Percentiles rank a stretch among this genome's conserved stretches.
phyloP scores from a whole-genome alignment of 2,888 invertebrate species.

The Eupithecia subumbrata region DNA sequence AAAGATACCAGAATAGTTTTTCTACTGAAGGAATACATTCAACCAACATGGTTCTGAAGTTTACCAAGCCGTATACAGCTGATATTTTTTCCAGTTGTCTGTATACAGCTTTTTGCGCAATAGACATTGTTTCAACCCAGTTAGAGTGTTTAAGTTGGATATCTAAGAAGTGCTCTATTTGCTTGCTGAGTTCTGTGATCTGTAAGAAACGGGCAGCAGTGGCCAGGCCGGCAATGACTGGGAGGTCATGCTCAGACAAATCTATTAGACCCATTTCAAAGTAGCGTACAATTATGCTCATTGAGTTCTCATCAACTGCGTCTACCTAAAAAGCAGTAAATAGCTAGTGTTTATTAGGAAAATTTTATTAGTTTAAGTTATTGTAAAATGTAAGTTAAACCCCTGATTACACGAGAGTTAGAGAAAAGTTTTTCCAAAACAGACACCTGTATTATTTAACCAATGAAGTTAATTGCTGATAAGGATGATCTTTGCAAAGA shows the following conservation, averaged over 20 bases:
- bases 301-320: slow-evolving; percentile 64
- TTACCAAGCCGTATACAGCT: slow-evolving; percentile 63
- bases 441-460: too few relatives aligned
- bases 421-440: too few relatives aligned
- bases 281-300: slow-evolving; percentile 67
- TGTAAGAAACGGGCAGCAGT: slow-evolving; percentile 72
- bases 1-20: slow-evolving; percentile 73
- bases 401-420: too few relatives aligned
- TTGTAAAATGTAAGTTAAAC: too few relatives aligned
- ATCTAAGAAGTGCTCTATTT: slow-evolving; percentile 68
- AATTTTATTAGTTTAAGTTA: too few relatives aligned
- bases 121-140: slow-evolving; percentile 66
- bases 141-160: slow-evolving; percentile 57
- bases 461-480: too few relatives aligned
- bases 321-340: slow-evolving; percentile 57
- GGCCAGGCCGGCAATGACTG: slow-evolving; percentile 62
- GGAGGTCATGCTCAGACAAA: slow-evolving; percentile 60
- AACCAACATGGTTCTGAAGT: slow-evolving; percentile 66
- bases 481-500: too few relatives aligned
- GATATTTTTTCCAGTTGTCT: slow-evolving; percentile 58
- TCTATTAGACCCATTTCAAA: slow-evolving; percentile 71
- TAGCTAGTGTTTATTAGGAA: background rate
- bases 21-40: slow-evolving; percentile 61
- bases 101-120: slow-evolving; percentile 66
- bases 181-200: slow-evolving; percentile 70